Base-by-base conservation (phyloP, 1,140 invertebrate genomes). In the Drosophila pruinosa region DNA sequence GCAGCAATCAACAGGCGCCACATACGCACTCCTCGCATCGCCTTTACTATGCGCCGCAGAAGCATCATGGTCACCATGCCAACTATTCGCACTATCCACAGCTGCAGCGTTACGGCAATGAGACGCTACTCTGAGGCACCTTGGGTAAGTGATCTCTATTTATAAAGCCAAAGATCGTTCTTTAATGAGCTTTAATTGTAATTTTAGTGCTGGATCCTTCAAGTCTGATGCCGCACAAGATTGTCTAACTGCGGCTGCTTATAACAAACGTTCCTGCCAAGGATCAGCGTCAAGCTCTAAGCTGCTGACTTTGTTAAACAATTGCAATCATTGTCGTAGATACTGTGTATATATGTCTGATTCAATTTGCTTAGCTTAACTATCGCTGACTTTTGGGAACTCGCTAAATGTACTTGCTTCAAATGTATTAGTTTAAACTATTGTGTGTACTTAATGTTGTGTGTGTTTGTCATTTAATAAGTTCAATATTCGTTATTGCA, bases 101-200 rank as follows among this genome's bases (percentile, higher is more conserved):
- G 7, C 12, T 72, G 31, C 75, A 82, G 68, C 78, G 65, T 12
- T 78, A 88, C 7, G 83, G 82, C 26, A 77, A 88, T 21, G 82
- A 88, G 68, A 88, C 82, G 34, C 53, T 88, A 19, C 78, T 88
- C 12, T 88, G 79, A 80, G 24, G 12, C n/a, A n/a, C n/a, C n/a
- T n/a, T 15, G 15, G 7, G 17, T 17, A n/a, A n/a, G n/a, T n/a
- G n/a, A n/a, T n/a, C n/a, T n/a, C n/a, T n/a, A n/a, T n/a, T n/a
- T n/a, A n/a, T n/a, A n/a, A n/a, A n/a, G n/a, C n/a, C n/a, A n/a
- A n/a, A n/a, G n/a, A n/a, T n/a, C n/a, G n/a, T n/a, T n/a, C n/a
- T n/a, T n/a, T n/a, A n/a, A n/a, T n/a, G n/a, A n/a, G n/a, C n/a
- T n/a, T n/a, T n/a, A n/a, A n/a, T n/a, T n/a, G n/a, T n/a, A n/a